phyloP scores from a whole-genome alignment of 2,888 invertebrate genomes.

The Athalia circularis region DNA sequence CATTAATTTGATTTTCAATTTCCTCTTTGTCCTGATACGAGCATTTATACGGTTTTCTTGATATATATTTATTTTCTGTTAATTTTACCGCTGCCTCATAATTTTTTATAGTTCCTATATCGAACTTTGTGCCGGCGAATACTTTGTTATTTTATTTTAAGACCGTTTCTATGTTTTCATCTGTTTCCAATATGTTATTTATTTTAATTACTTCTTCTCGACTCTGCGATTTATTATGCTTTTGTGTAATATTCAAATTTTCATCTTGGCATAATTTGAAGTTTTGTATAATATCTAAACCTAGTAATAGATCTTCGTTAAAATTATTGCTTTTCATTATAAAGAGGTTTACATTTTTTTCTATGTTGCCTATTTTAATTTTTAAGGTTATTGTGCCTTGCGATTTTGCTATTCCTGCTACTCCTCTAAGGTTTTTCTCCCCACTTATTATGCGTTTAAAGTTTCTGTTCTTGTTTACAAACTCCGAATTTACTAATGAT shows the following conservation, averaged over 20 bases:
- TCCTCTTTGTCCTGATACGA: constrained; percentile 53
- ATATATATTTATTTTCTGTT: constrained; percentile 46
- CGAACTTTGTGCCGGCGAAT: constrained; percentile 49
- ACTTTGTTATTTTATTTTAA: constrained; percentile 18
- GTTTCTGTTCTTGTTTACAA: neutral
- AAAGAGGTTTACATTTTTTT: constrained; percentile 22
- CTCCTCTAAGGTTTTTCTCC: neutral
- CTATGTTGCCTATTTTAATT: constrained; percentile 26
- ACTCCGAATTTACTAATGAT: constrained; percentile 28
- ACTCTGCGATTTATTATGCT: neutral
- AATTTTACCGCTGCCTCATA: constrained; percentile 48
- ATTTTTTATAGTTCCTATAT: constrained; percentile 48
- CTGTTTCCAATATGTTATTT: neutral
- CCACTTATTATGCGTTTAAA: constrained; percentile 12
- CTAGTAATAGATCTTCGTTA: constrained; percentile 6
- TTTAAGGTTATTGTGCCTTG: constrained; percentile 4
- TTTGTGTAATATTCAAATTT: neutral
- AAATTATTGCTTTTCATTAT: constrained; percentile 29
- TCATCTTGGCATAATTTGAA: constrained; percentile 7
- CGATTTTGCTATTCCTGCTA: constrained; percentile 4
- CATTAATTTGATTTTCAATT: constrained; percentile 53
- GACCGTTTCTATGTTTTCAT: neutral
- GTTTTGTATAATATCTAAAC: neutral
- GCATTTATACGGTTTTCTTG: constrained; percentile 49
- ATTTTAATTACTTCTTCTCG: neutral